Conservation (phyloP, 2,888 invertebrate genomes). For the Mechanitis mazaeus region DNA sequence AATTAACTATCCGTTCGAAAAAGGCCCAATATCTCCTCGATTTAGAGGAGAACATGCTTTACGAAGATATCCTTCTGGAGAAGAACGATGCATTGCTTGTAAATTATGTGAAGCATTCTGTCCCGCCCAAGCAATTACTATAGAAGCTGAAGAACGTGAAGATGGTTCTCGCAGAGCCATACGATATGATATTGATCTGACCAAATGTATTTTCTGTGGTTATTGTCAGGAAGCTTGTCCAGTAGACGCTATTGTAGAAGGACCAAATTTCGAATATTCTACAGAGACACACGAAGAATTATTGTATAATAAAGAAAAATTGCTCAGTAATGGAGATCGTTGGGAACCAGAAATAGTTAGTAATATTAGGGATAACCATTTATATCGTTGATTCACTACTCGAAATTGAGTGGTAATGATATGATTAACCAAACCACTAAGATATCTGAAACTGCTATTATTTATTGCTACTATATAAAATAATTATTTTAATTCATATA, state of each 20-base stretch:
- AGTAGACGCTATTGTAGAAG: constrained; percentile 98
- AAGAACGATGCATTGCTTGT: constrained; percentile 99
- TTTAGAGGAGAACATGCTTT: constrained; percentile 99
- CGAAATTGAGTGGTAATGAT: not conserved
- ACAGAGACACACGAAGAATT: constrained; percentile 99
- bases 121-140: constrained; percentile 99
- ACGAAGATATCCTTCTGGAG: constrained; percentile 96
- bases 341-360: constrained; percentile 99
- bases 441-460: too few relatives aligned
- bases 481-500: too few relatives aligned
- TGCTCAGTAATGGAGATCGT: constrained; percentile 96
- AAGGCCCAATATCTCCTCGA: constrained; percentile 97
- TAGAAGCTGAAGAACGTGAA: constrained; percentile 96
- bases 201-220: constrained; percentile 99
- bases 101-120: constrained; percentile 99
- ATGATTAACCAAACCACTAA: not conserved
- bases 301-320: constrained; percentile 98
- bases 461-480: too few relatives aligned
- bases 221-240: constrained; percentile 99
- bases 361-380: constrained; percentile 81
- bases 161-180: constrained; percentile 98
- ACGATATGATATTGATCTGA: constrained; percentile 97
- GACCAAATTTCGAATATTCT: constrained; percentile 99
- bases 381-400: constrained; percentile 46
- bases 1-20: constrained; percentile 99